Evolutionary conservation across 2,797 vertebrate genomes (phyloP).

Genomic region (Microctenopoma lineatum): DNA sequence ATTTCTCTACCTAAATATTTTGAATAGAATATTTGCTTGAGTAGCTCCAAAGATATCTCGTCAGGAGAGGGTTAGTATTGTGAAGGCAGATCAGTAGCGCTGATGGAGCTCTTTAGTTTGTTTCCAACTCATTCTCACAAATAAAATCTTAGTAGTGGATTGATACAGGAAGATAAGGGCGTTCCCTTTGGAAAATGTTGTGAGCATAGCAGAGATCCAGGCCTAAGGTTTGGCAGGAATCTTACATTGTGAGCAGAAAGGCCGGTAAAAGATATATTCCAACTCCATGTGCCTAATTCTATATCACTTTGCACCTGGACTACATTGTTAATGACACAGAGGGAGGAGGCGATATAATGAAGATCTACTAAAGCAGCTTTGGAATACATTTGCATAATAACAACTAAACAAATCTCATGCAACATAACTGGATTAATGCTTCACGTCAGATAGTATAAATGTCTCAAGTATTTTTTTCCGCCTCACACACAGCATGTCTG

Average conservation of each 20-base stretch:
- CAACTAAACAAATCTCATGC: slow-evolving; percentile 54
- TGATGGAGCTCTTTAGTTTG: background rate
- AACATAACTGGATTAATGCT: slow-evolving; percentile 60
- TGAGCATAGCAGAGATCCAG: background rate
- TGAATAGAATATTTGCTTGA: background rate
- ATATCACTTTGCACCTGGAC: slow-evolving; percentile 44
- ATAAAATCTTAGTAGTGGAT: background rate
- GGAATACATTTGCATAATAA: slow-evolving; percentile 66
- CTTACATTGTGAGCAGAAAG: background rate
- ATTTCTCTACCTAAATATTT: background rate
- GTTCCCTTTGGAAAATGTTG: slow-evolving; percentile 1
- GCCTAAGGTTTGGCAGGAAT: background rate
- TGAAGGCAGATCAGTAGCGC: background rate
- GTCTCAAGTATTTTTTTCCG: slow-evolving; percentile 28
- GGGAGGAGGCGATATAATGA: slow-evolving; percentile 44
- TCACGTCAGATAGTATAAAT: slow-evolving; percentile 41
- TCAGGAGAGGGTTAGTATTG: background rate
- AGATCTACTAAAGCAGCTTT: slow-evolving; percentile 50
- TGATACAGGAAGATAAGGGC: background rate
- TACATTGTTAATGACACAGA: slow-evolving; percentile 20
- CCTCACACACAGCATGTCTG: background rate
- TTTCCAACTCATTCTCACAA: background rate
- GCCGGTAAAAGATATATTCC: slow-evolving; percentile 13
- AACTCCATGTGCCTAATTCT: background rate
- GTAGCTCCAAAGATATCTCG: background rate